Conservation (phyloP, 2,888 invertebrate species). For the Yponomeuta malinellus region DNA sequence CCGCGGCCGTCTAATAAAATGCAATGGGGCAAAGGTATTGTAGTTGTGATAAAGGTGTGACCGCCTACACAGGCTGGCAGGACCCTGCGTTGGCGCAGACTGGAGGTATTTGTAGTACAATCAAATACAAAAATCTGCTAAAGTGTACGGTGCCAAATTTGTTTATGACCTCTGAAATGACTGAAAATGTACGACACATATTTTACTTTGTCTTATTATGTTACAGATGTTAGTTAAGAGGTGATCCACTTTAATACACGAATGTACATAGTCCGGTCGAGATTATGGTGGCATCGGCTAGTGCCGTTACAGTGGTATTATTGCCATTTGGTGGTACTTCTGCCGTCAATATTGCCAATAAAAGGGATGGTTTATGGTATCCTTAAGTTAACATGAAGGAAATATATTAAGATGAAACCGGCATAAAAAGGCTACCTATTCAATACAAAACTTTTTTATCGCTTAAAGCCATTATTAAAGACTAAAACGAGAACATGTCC, state of each 20-base stretch:
- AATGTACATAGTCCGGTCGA: background rate
- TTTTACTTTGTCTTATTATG: too few relatives aligned
- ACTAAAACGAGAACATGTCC: too few relatives aligned
- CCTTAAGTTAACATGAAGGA: background rate
- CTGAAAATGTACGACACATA: too few relatives aligned
- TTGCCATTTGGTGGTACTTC: background rate
- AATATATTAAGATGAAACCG: background rate
- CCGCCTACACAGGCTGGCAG: slow-evolving; percentile 52
- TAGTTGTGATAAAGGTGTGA: slow-evolving; percentile 57
- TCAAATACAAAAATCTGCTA: background rate
- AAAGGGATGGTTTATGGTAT: background rate
- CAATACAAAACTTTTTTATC: background rate
- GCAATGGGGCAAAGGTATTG: slow-evolving; percentile 45
- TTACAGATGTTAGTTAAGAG: too few relatives aligned
- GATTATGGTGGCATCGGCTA: background rate
- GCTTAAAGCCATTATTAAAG: too few relatives aligned
- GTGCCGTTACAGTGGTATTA: slow-evolving; percentile 15
- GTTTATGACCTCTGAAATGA: too few relatives aligned
- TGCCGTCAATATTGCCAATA: background rate
- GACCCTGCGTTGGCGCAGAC: slow-evolving; percentile 34
- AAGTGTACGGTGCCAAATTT: background rate
- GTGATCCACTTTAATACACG: background rate
- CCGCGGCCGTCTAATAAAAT: slow-evolving; percentile 47
- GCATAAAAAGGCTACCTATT: background rate
- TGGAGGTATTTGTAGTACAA: background rate